Evolutionary conservation across 2,113 vertebrate species (phyloP).

Genomic region (Rattus rattus): DNA sequence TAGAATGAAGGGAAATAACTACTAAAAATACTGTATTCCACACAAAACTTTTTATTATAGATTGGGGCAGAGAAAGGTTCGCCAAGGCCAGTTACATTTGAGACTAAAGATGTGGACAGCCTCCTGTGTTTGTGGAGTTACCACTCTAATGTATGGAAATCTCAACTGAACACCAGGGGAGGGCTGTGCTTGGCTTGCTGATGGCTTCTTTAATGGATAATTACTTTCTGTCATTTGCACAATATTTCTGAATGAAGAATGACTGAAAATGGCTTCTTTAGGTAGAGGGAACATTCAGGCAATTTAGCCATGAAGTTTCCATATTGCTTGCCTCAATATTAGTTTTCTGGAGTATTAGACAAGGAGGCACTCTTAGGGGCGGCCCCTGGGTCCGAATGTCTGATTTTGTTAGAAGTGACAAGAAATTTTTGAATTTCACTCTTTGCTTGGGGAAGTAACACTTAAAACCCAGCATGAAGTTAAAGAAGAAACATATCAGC

Average conservation of each 20-base stretch:
- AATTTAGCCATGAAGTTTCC: background rate
- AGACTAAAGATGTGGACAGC: background rate
- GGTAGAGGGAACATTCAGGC: background rate
- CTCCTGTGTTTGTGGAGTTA: background rate
- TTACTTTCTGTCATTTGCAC: constrained; percentile 30
- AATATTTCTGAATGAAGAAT: constrained; percentile 50
- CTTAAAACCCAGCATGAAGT: background rate
- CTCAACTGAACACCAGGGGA: background rate
- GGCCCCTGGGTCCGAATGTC: background rate
- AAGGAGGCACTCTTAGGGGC: background rate
- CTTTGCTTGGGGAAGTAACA: background rate
- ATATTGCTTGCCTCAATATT: background rate
- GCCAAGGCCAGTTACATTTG: background rate
- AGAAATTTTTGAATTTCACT: constrained; percentile 9
- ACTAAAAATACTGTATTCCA: background rate
- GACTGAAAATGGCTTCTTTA: background rate
- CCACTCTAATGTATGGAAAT: background rate
- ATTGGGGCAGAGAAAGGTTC: background rate
- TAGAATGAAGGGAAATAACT: background rate
- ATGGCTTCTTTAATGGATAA: background rate
- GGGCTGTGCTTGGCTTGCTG: background rate
- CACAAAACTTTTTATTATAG: background rate
- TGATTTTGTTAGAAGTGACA: constrained; percentile 35
- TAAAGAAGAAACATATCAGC: constrained; percentile 6
- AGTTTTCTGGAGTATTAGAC: background rate